Conservation (phyloP, 2,888 invertebrate species). For the Sialis lutaria region DNA sequence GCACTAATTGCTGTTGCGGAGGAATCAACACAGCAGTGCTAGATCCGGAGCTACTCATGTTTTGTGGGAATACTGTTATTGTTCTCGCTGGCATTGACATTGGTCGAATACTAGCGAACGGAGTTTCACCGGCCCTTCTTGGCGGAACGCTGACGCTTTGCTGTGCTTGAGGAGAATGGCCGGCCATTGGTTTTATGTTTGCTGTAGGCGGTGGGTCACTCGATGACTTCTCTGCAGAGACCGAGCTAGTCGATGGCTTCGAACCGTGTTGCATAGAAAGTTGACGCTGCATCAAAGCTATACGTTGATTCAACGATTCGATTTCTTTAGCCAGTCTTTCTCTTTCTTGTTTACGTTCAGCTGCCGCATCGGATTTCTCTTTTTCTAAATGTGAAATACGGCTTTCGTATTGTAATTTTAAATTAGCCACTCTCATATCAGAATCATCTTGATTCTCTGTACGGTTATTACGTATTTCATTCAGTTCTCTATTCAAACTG, state of each 20-base stretch:
- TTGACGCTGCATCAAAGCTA: conserved; percentile 50
- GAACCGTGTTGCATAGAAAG: conserved; percentile 40
- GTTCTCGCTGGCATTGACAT: conserved; percentile 61
- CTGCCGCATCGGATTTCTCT: conserved; percentile 45
- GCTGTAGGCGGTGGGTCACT: conserved; percentile 56
- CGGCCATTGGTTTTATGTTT: conserved; percentile 89
- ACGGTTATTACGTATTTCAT: conserved; percentile 2
- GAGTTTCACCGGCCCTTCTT: conserved; percentile 64
- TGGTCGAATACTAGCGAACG: conserved; percentile 81
- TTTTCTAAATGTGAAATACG: conserved; percentile 52
- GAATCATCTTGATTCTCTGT: conserved; percentile 3
- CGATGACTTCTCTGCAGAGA: conserved; percentile 34
- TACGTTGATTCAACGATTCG: conserved; percentile 53
- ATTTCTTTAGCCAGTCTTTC: conserved; percentile 36
- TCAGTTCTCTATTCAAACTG: conserved; percentile 36
- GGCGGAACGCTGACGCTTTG: conserved; percentile 41
- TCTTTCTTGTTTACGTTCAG: conserved; percentile 35
- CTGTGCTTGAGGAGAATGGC: conserved; percentile 30
- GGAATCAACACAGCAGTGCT: conserved; percentile 35
- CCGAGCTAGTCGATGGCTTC: conserved; percentile 51
- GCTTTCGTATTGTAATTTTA: conserved; percentile 54
- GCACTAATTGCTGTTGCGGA: conserved; percentile 37
- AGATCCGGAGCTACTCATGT: conserved; percentile 27
- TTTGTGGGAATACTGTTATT: conserved; percentile 53
- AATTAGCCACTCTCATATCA: conserved; percentile 28